Conservation (phyloP, 1,140 invertebrate species). For the Drosophila littoralis region DNA sequence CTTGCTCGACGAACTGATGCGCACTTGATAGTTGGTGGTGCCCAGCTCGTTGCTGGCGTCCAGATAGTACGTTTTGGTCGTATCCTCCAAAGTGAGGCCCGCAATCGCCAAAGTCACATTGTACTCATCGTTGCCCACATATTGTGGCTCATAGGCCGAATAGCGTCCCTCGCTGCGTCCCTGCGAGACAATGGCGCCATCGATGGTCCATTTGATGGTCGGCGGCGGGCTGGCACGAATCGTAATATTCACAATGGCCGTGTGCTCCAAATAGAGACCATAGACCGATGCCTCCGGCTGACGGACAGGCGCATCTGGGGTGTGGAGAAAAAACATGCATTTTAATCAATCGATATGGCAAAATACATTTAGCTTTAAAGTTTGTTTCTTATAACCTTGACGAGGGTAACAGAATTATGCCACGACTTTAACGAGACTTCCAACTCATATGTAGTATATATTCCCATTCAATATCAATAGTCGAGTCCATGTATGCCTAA, state of each 20-base stretch:
- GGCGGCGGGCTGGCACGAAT: constrained; percentile 89
- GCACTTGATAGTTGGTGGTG: constrained; percentile 86
- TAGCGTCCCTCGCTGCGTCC: constrained; percentile 83
- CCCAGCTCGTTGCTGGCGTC: constrained; percentile 88
- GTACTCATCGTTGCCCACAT: constrained; percentile 88
- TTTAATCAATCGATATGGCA: not conserved
- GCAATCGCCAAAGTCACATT: constrained; percentile 88
- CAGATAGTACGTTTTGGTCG: constrained; percentile 88
- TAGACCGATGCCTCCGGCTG: constrained; percentile 86
- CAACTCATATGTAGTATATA: too few species aligned
- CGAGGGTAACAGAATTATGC: not conserved
- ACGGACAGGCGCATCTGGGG: constrained; percentile 87
- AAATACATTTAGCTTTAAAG: not conserved
- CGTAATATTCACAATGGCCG: constrained; percentile 88
- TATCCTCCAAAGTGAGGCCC: constrained; percentile 90
- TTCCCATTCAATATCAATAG: too few species aligned
- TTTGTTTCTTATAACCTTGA: not conserved
- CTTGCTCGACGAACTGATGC: constrained; percentile 86
- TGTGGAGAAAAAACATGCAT: constrained; percentile 28
- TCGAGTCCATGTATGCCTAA: too few species aligned
- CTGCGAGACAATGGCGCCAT: constrained; percentile 86
- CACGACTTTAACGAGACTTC: too few species aligned
- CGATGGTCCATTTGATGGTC: constrained; percentile 87
- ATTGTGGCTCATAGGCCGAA: constrained; percentile 70
- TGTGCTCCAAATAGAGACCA: constrained; percentile 89